phyloP scores from a whole-genome alignment of 2,113 vertebrate genomes.

The Solenodon paradoxus region DNA sequence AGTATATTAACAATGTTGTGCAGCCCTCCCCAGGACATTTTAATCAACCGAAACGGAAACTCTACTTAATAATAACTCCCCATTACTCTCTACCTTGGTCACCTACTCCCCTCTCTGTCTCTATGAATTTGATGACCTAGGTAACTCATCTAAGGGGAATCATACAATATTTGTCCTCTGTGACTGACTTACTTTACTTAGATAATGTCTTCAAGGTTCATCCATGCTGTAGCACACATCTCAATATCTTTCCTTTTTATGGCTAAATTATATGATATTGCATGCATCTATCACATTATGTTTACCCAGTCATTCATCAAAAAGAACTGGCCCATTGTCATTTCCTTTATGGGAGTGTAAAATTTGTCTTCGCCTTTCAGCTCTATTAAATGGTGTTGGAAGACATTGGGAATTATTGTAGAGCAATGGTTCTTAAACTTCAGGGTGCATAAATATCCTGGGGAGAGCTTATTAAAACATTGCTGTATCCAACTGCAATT shows the following conservation, averaged over 20 bases:
- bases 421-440: neutral
- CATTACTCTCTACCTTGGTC: neutral
- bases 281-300: neutral
- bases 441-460: neutral
- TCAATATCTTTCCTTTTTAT: neutral
- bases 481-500: neutral
- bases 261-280: neutral
- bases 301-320: neutral
- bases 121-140: neutral
- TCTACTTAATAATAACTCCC: neutral
- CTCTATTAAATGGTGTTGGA: neutral
- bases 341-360: neutral
- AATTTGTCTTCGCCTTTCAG: neutral
- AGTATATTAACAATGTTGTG: neutral
- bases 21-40: neutral
- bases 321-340: neutral
- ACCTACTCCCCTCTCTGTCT: neutral
- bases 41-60: neutral
- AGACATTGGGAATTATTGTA: neutral
- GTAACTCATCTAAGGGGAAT: neutral
- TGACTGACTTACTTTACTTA: neutral
- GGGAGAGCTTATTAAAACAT: neutral
- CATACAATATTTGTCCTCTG: neutral
- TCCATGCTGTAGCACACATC: neutral
- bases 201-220: neutral